A percentile compares a stretch with the other conserved stretches of the same genome.
Conservation (phyloP, 2,888 invertebrate species). For the Mythimna pallens region DNA sequence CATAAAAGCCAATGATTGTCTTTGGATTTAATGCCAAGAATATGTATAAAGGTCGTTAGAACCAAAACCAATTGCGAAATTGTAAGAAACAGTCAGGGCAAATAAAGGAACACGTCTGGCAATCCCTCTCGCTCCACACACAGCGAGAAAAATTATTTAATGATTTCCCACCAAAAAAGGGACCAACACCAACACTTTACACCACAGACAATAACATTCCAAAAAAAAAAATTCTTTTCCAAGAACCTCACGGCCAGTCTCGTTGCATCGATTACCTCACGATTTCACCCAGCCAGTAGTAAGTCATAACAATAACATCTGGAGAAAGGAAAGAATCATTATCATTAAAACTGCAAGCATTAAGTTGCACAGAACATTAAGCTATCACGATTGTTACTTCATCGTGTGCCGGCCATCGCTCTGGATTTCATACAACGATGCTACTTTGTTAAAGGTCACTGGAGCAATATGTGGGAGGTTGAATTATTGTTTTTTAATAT, state of each 20-base stretch:
- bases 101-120: too few relatives aligned
- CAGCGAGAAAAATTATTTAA: too few relatives aligned
- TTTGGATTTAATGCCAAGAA: too few relatives aligned
- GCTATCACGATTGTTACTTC: constrained; percentile 56
- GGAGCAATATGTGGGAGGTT: constrained; percentile 33
- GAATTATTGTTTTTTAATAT: neutral
- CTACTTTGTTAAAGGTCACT: constrained; percentile 50
- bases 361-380: constrained; percentile 42
- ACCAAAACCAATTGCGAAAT: too few relatives aligned
- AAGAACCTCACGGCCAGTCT: neutral
- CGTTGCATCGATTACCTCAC: constrained; percentile 19
- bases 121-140: too few relatives aligned
- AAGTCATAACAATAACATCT: constrained; percentile 39
- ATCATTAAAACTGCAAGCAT: constrained; percentile 46
- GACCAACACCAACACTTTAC: too few relatives aligned
- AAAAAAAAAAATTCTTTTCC: neutral
- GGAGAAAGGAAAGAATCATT: constrained; percentile 43
- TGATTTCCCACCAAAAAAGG: too few relatives aligned
- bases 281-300: constrained; percentile 12
- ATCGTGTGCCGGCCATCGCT: constrained; percentile 27
- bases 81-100: too few relatives aligned
- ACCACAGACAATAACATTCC: too few relatives aligned
- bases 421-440: constrained; percentile 11
- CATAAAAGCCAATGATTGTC: too few relatives aligned
- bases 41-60: too few relatives aligned